Percentiles rank a stretch among this genome's conserved stretches.
phyloP scores from a whole-genome alignment of 2,797 vertebrate genomes.

The Microhierax caerulescens region DNA sequence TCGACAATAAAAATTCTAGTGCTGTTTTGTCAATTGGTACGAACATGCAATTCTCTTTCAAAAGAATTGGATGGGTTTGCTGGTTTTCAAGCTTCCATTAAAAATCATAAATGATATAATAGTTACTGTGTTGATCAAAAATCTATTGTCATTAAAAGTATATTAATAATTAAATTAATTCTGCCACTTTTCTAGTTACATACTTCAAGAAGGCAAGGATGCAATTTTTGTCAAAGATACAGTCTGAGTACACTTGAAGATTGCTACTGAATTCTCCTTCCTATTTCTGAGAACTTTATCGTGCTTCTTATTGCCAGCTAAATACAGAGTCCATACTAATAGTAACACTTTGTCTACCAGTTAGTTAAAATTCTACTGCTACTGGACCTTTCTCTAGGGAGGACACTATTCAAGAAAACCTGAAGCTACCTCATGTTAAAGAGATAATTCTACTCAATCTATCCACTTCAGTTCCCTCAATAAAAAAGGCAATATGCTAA shows the following conservation, averaged over 20 bases:
- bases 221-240: not conserved
- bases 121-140: not conserved
- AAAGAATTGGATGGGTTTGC: not conserved
- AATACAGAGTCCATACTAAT: not conserved
- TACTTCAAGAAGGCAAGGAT: not conserved
- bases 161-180: not conserved
- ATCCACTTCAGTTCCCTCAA: not conserved
- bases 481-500: constrained; percentile 41
- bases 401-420: not conserved
- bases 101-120: not conserved
- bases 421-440: not conserved
- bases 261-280: not conserved
- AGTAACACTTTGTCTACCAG: not conserved
- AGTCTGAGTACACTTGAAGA: not conserved
- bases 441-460: constrained; percentile 20
- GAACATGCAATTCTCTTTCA: not conserved
- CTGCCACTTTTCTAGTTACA: not conserved
- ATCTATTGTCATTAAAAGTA: not conserved
- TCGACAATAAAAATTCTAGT: not conserved
- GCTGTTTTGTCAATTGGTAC: not conserved
- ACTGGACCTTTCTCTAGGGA: not conserved
- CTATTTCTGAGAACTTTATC: not conserved
- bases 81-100: not conserved
- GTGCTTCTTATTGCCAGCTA: not conserved
- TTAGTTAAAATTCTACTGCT: constrained; percentile 36